phyloP scores from a whole-genome alignment of 92 coral and sea anemone species.

The Zoanthus sansibaricus region DNA sequence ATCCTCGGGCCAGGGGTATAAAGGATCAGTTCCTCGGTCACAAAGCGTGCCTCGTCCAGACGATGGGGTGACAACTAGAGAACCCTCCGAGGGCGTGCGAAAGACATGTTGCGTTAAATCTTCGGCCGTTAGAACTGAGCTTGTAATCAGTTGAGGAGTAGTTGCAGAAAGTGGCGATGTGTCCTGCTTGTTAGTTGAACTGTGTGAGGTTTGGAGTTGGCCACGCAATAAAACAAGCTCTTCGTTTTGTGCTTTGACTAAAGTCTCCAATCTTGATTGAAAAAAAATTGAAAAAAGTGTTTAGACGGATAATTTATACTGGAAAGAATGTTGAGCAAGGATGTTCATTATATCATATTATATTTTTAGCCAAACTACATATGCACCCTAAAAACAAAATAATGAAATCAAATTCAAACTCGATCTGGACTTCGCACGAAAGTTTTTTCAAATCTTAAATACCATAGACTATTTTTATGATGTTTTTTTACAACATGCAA shows the following conservation, averaged over 20 bases:
- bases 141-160: conserved; percentile 40
- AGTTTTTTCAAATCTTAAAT: no score
- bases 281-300: neutral
- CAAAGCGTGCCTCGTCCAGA: conserved; percentile 77
- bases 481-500: no score
- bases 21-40: conserved; percentile 78
- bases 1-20: conserved; percentile 72
- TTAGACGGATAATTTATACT: neutral
- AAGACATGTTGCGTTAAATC: conserved; percentile 1
- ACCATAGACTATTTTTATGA: no score
- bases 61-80: conserved; percentile 57
- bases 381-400: no score
- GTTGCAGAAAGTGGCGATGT: conserved; percentile 41
- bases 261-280: conserved; percentile 52
- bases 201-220: conserved; percentile 40
- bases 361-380: no score
- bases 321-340: neutral
- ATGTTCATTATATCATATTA: no score
- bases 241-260: conserved; percentile 59
- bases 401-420: no score
- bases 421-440: no score
- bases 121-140: conserved; percentile 34
- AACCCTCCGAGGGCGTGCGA: conserved; percentile 4
- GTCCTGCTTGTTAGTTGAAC: conserved; percentile 42
- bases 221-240: conserved; percentile 67